phyloP scores from a whole-genome alignment of 2,888 invertebrate genomes.

The Drosophila leonis region DNA sequence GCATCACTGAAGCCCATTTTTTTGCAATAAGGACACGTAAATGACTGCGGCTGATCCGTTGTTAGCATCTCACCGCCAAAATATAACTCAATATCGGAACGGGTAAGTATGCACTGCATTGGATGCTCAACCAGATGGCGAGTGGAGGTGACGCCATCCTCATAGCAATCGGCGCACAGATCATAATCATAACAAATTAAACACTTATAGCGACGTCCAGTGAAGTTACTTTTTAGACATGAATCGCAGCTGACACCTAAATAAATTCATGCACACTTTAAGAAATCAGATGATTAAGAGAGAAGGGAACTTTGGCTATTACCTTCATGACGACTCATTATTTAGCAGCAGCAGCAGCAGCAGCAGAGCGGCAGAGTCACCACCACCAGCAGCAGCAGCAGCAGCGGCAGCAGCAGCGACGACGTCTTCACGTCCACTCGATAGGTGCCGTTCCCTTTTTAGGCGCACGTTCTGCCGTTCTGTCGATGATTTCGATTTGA shows the following conservation, averaged over 20 bases:
- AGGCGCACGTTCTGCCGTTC: conserved; percentile 33
- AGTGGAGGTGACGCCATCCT: conserved; percentile 95
- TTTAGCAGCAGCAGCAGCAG: conserved; percentile 66
- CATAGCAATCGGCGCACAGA: conserved; percentile 98
- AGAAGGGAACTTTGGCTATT: conserved; percentile 84
- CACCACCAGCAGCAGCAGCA: conserved; percentile 40
- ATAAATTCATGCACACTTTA: background rate
- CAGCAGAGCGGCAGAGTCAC: conserved; percentile 30
- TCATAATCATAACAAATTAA: conserved; percentile 99
- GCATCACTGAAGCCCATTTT: conserved; percentile 98
- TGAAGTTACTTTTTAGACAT: conserved; percentile 98
- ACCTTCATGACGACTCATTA: conserved; percentile 98
- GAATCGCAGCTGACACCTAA: conserved; percentile 99
- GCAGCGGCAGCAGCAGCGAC: conserved; percentile 40
- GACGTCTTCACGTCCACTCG: conserved; percentile 65
- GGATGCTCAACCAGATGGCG: conserved; percentile 98
- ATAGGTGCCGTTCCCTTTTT: conserved; percentile 45
- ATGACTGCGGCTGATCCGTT: conserved; percentile 96
- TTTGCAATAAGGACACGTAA: conserved; percentile 99
- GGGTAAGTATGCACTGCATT: conserved; percentile 99
- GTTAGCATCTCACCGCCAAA: conserved; percentile 97
- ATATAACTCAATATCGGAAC: conserved; percentile 98
- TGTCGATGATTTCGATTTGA: conserved; percentile 38
- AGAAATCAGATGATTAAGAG: background rate
- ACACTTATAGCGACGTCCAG: conserved; percentile 99